phyloP scores from a whole-genome alignment of 2,113 vertebrate species.

The Erinaceus europaeus region DNA sequence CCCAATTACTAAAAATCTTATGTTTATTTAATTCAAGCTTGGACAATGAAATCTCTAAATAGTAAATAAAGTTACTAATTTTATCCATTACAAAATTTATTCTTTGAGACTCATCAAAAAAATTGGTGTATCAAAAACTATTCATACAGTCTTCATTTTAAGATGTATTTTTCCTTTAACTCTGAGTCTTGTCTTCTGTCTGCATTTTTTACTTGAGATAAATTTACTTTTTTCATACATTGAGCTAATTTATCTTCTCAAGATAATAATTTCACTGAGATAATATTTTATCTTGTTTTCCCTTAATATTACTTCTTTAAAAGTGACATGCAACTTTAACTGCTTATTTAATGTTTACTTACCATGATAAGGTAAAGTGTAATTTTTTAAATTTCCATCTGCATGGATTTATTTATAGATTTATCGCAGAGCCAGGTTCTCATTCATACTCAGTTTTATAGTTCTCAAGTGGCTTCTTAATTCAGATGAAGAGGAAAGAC shows the following conservation, averaged over 20 bases:
- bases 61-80: background rate
- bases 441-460: no score
- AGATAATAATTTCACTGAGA: background rate
- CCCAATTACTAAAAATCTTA: background rate
- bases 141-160: background rate
- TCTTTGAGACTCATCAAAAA: background rate
- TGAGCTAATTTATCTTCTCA: slow-evolving; percentile 19
- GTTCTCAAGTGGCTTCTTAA: no score
- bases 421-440: no score
- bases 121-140: background rate
- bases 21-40: background rate
- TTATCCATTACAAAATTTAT: background rate
- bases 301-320: background rate
- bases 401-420: background rate
- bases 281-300: background rate
- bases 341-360: background rate
- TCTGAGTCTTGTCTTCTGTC: background rate
- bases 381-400: background rate
- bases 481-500: no score
- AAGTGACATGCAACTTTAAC: background rate
- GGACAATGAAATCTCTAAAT: background rate
- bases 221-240: background rate
- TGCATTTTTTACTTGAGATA: background rate
- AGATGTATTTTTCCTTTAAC: background rate
- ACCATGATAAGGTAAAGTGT: background rate